Conservation (phyloP, 2,797 vertebrate genomes). For the Argyrosomus regius region DNA sequence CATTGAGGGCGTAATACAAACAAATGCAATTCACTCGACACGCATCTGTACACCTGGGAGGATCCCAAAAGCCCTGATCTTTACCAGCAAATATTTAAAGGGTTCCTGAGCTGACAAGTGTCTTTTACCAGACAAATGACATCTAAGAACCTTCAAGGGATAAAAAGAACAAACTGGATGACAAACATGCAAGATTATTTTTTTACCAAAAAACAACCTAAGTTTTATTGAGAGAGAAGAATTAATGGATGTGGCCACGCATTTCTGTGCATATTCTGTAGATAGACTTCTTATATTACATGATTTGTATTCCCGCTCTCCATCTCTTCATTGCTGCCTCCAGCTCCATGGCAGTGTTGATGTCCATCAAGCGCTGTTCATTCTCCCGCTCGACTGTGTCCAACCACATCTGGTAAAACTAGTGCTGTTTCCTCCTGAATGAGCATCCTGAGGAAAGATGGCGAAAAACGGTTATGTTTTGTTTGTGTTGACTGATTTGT, state of each 20-base stretch:
- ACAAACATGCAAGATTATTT: constrained; percentile 50
- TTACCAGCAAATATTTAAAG: constrained; percentile 1
- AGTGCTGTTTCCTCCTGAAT: constrained; percentile 90
- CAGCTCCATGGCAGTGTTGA: constrained; percentile 62
- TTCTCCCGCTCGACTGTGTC: constrained; percentile 37
- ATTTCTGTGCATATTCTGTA: constrained; percentile 43
- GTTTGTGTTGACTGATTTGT: background rate
- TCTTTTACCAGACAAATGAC: constrained; percentile 23
- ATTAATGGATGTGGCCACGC: constrained; percentile 49
- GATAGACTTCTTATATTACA: constrained; percentile 42
- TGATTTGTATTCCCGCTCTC: constrained; percentile 38
- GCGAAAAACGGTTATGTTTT: background rate
- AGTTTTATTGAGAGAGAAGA: constrained; percentile 72
- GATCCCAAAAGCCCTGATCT: constrained; percentile 1
- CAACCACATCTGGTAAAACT: constrained; percentile 54
- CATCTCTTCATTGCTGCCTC: constrained; percentile 23
- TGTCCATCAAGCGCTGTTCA: constrained; percentile 61
- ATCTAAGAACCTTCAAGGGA: background rate
- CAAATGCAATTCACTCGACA: background rate
- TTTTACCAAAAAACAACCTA: constrained; percentile 59
- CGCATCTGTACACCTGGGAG: background rate
- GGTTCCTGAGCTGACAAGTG: constrained; percentile 3
- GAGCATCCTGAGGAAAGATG: constrained; percentile 81
- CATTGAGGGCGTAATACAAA: constrained; percentile 1
- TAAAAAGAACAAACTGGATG: constrained; percentile 34